Conservation (phyloP, 2,113 vertebrate species). For the Semnornis frantzii region DNA sequence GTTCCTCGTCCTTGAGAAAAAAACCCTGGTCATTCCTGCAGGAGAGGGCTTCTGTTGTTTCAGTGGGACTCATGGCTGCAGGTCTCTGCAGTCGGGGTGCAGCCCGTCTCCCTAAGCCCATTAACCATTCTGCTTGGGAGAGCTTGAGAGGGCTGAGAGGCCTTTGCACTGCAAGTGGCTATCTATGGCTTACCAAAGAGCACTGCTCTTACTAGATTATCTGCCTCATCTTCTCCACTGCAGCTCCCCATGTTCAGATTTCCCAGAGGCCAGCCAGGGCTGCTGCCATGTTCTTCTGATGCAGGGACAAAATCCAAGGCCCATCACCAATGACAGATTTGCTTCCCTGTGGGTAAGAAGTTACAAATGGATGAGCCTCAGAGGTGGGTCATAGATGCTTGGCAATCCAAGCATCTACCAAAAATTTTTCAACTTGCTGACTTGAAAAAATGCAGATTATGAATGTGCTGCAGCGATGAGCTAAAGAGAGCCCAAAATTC, state of each 20-base stretch:
- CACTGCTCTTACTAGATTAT: neutral
- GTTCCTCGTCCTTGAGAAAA: neutral
- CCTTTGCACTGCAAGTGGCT: neutral
- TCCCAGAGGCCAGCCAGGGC: neutral
- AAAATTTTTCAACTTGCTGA: accelerated
- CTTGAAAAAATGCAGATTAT: neutral
- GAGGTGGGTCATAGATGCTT: neutral
- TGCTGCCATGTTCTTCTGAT: neutral
- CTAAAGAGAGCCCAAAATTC: neutral
- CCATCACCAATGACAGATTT: neutral
- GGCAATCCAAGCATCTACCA: neutral
- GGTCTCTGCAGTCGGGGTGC: no score
- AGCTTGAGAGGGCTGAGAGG: neutral
- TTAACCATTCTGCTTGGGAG: neutral
- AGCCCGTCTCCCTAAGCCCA: neutral
- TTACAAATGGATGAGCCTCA: neutral
- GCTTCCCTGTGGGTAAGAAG: neutral
- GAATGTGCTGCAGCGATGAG: neutral
- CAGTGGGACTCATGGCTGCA: neutral
- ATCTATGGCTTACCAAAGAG: neutral
- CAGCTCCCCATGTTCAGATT: neutral
- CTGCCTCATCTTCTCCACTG: neutral
- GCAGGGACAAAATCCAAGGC: neutral
- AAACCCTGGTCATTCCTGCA: neutral
- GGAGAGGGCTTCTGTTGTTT: neutral